A percentile compares a stretch with the other conserved stretches of the same genome.
These are phyloP conservation scores for Pammene fasciana DNA, from an alignment of 2,888 invertebrate species.

Conservation along the genomic window DNA sequence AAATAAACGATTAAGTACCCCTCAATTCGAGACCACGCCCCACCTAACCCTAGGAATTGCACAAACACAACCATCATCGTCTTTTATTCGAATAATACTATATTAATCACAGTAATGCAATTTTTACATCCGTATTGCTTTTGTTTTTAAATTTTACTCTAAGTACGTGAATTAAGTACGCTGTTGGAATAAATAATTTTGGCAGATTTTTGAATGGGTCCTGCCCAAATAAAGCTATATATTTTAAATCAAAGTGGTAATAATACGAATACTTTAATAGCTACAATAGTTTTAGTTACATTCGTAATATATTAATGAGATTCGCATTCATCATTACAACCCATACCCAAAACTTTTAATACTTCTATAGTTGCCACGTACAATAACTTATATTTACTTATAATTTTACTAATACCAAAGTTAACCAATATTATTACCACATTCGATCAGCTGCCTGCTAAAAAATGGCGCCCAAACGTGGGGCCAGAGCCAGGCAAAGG, in stretches of 20 bases:
- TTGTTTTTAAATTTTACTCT: conserved; percentile 55
- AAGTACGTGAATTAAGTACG: conserved; percentile 56
- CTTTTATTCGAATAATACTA: conserved; percentile 63
- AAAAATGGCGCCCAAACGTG: conserved; percentile 42
- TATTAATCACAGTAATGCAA: conserved; percentile 72
- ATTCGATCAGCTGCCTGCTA: conserved; percentile 8
- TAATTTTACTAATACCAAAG: conserved; percentile 8
- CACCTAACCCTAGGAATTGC: conserved; percentile 78
- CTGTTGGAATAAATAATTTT: conserved; percentile 45
- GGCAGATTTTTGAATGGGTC: conserved; percentile 22
- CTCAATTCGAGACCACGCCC: conserved; percentile 62
- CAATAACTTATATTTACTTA: background rate
- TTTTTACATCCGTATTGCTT: conserved; percentile 68
- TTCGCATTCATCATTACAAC: conserved; percentile 9
- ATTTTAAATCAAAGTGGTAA: conserved; percentile 31
- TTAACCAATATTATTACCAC: conserved; percentile 27
- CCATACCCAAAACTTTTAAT: background rate
- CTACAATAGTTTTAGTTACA: background rate
- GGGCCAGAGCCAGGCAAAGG: conserved; percentile 57
- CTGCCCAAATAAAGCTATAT: conserved; percentile 34
- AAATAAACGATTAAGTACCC: conserved; percentile 35
- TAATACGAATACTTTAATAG: conserved; percentile 23
- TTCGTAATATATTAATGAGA: background rate
- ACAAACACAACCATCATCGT: conserved; percentile 81
- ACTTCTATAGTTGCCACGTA: conserved; percentile 17